These are phyloP conservation scores for Riparia riparia DNA, from an alignment of 2,113 vertebrate genomes.

Conservation along the genomic window DNA sequence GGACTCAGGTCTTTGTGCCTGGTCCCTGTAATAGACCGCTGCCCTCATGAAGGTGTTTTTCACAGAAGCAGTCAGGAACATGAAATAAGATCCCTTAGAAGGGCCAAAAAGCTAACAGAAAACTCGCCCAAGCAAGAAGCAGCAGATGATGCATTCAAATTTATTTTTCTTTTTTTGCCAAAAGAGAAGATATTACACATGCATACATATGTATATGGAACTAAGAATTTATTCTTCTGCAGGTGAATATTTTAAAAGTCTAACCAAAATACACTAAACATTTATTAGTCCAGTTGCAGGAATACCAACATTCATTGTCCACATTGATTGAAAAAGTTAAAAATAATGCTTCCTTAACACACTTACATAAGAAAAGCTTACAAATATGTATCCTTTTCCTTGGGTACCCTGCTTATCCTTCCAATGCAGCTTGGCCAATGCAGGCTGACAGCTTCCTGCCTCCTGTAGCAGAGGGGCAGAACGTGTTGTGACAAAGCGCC, in stretches of 20 bases:
- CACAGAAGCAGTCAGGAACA: not conserved
- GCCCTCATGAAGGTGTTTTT: not conserved
- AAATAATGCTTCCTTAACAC: not conserved
- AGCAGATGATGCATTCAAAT: not conserved
- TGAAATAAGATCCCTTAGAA: not conserved
- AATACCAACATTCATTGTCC: not conserved
- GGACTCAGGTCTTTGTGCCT: not conserved
- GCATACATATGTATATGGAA: not conserved
- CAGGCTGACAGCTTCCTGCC: not conserved
- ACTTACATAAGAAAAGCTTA: not conserved
- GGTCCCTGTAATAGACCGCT: not conserved
- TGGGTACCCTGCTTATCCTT: not conserved
- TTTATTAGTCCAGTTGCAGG: not conserved
- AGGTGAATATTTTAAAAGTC: not conserved
- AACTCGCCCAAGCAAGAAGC: not conserved
- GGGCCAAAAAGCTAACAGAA: not conserved
- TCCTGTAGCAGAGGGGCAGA: not conserved
- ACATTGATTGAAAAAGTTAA: not conserved
- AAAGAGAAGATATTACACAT: not conserved
- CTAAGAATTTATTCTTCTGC: not conserved
- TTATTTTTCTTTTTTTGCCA: not conserved
- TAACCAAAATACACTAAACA: not conserved
- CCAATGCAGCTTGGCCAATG: not conserved
- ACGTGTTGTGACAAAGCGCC: not conserved
- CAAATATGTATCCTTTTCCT: not conserved